These are phyloP conservation scores for Cheilosia vernalis DNA, from an alignment of 2,888 invertebrate genomes.

Conservation along the genomic window DNA sequence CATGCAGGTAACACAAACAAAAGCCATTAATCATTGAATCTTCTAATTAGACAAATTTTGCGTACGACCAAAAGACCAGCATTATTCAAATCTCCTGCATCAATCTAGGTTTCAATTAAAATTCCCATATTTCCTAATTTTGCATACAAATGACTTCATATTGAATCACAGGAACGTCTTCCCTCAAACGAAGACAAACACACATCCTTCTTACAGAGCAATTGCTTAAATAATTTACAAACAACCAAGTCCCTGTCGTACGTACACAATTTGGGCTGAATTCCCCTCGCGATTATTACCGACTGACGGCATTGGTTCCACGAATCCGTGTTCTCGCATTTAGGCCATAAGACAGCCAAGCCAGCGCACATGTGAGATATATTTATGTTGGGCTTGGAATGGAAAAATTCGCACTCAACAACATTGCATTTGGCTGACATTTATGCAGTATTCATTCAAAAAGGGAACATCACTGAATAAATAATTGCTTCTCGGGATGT, in stretches of 20 bases:
- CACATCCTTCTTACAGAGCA: constrained; percentile 29
- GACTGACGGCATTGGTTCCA: background rate
- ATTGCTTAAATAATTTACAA: constrained; percentile 45
- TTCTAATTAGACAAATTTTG: constrained; percentile 34
- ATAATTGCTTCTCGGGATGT: constrained; percentile 15
- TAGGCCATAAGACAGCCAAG: background rate
- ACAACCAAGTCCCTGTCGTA: background rate
- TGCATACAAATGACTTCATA: constrained; percentile 34
- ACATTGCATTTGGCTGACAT: constrained; percentile 10
- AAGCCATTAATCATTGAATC: constrained; percentile 27
- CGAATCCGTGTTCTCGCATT: background rate
- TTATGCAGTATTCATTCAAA: constrained; percentile 9
- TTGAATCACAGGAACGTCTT: constrained; percentile 25
- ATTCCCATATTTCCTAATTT: constrained; percentile 47
- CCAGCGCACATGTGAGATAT: background rate
- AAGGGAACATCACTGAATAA: constrained; percentile 4
- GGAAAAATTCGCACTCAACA: constrained; percentile 3
- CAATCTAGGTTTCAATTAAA: constrained; percentile 39
- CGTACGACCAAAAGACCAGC: background rate
- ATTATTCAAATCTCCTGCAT: constrained; percentile 18
- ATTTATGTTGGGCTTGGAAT: background rate
- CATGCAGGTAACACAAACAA: constrained; percentile 6
- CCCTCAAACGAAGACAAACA: background rate
- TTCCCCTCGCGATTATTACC: constrained; percentile 36
- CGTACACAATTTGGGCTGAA: constrained; percentile 6